Evolutionary conservation across 2,888 invertebrate species (phyloP), one percentile per base, ranked within the genome.

Genomic region (Tipula vernalis): DNA sequence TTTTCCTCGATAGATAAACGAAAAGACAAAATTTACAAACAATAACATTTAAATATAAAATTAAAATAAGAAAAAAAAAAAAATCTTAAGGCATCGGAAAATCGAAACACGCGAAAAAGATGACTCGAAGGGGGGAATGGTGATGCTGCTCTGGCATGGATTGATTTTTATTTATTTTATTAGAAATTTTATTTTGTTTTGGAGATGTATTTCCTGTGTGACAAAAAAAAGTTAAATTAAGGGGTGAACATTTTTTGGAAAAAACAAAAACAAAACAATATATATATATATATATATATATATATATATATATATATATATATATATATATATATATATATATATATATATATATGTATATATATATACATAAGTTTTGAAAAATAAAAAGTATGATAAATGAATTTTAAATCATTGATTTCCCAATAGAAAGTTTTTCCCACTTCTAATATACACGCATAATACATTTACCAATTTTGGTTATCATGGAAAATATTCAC

Each of bases 11-110:
- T 10, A 28, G 71, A 71, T 71, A 71, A 71, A 71, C 71, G 71
- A 28, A 28, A 71, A 71, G 71, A 28, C 71, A 71, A 71, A 71
- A 71, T 71, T 71, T 71, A 71, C 28, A 71, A 71, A 71, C 71
- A 71, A 71, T 71, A 71, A 71, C 71, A 71, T 71, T 71, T 71
- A 71, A 71, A 71, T 71, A 71, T 71, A 71, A 71, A 71, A 71
- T 71, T 71, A 71, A 71, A 71, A 71, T 28, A 71, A 71, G 51
- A 51, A 51, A 51, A 51, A 39, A 39, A 39, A 39, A 39, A 39
- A 15, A 15, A 15, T 51, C 28, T 12, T 28, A 28, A 71, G 28
- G 71, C 28, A 71, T 0, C 28, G 28, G 28, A 71, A 71, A 51
- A 71, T 28, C 28, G 71, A 28, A 51, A 51, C n/a, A 3, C 51